These are phyloP conservation scores for Lordiphosa collinella DNA, from an alignment of 1,140 invertebrate species.

Conservation along the genomic window DNA sequence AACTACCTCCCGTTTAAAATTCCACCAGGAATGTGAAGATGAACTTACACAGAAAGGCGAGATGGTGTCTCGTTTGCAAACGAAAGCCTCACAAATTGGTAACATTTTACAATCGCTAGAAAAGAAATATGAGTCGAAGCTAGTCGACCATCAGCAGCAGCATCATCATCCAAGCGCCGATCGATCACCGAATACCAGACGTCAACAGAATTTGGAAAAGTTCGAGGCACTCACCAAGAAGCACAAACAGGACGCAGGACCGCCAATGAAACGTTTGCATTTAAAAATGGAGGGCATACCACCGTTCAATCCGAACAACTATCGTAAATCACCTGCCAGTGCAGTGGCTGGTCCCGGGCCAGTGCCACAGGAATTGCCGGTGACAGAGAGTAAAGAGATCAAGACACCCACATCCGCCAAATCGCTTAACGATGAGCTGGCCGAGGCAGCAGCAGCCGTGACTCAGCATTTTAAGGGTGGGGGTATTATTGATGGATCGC, in stretches of 20 bases:
- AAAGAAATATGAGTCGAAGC: constrained; percentile 83
- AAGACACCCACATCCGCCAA: constrained; percentile 51
- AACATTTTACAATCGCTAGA: constrained; percentile 93
- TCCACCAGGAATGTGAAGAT: constrained; percentile 92
- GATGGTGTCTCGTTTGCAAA: constrained; percentile 93
- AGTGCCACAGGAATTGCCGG: background rate
- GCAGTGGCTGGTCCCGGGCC: constrained; percentile 12
- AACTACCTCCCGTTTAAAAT: constrained; percentile 52
- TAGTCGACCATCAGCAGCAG: constrained; percentile 64
- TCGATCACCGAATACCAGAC: constrained; percentile 63
- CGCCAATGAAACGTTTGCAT: constrained; percentile 75
- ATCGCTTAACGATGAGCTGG: constrained; percentile 41
- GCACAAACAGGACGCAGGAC: constrained; percentile 72
- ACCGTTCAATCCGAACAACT: constrained; percentile 80
- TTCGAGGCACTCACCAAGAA: constrained; percentile 77
- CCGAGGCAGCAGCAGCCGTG: constrained; percentile 46
- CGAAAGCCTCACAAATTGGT: constrained; percentile 93
- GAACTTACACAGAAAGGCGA: constrained; percentile 95
- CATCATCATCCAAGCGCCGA: constrained; percentile 42
- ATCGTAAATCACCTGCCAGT: constrained; percentile 80
- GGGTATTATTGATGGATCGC: constrained; percentile 43
- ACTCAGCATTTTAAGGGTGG: constrained; percentile 48
- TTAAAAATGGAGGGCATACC: constrained; percentile 79
- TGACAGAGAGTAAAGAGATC: constrained; percentile 1
- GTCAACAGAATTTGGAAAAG: constrained; percentile 75